Evolutionary conservation across 2,888 invertebrate species (phyloP).

Genomic region (Cordylochernes scorpioides): DNA sequence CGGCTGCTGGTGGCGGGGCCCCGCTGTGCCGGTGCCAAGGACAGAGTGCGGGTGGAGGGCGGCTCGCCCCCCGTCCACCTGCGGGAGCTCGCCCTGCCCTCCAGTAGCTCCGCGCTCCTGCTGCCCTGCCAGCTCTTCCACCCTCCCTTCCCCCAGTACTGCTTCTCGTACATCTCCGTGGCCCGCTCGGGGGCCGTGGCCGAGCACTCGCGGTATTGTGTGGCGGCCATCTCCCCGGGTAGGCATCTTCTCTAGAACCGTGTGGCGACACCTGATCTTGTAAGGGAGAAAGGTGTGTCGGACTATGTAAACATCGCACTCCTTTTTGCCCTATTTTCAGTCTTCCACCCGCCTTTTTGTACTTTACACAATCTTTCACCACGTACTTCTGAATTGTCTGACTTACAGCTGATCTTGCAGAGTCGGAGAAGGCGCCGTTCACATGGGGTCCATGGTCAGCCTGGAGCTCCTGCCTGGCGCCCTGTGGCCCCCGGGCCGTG

Average conservation of each 20-base stretch:
- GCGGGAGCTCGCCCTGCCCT: constrained; percentile 9
- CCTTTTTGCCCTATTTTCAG: too few relatives aligned
- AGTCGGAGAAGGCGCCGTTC: too few relatives aligned
- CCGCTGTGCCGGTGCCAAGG: constrained; percentile 13
- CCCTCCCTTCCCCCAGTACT: constrained; percentile 11
- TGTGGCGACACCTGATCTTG: too few relatives aligned
- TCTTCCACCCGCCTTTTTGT: too few relatives aligned
- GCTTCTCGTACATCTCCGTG: constrained; percentile 13
- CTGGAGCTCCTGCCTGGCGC: constrained; percentile 11
- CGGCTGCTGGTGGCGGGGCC: constrained; percentile 14
- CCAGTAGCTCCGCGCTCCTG: constrained; percentile 9
- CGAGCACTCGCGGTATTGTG: constrained; percentile 12
- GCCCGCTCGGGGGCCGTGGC: constrained; percentile 13
- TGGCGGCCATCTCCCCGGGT: too few relatives aligned
- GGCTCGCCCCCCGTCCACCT: constrained; percentile 6
- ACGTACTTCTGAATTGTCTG: too few relatives aligned
- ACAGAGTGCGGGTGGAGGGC: constrained; percentile 15
- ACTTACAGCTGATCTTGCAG: too few relatives aligned
- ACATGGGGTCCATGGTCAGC: constrained; percentile 12
- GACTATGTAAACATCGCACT: too few relatives aligned
- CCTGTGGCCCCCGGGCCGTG: constrained; percentile 10
- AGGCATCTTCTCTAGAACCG: constrained; percentile 1
- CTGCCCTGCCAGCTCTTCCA: constrained; percentile 12
- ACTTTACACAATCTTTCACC: too few relatives aligned
- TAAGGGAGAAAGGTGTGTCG: too few relatives aligned